Percentiles rank a stretch among this genome's conserved stretches.
Evolutionary conservation across 30 jellyfish, hydroid and myxozoan genomes (phyloP).

Genomic region (Catostylus mosaicus): DNA sequence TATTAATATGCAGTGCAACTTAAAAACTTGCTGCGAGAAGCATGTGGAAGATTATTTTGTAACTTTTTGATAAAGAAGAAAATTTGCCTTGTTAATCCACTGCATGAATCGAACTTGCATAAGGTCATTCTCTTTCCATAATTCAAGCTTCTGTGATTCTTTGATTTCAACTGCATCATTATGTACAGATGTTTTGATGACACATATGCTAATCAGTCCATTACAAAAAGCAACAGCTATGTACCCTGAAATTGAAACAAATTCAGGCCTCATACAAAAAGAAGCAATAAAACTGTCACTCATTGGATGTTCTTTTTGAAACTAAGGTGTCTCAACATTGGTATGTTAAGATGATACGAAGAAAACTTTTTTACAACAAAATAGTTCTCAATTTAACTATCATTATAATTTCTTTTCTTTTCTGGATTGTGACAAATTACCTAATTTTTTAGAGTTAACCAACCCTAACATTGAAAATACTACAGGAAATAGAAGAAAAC

Average conservation of each 20-base stretch:
- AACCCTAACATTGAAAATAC: no score
- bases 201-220: slow-evolving; percentile 35
- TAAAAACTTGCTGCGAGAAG: background rate
- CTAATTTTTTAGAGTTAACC: no score
- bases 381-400: no score
- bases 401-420: no score
- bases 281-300: background rate
- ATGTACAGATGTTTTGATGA: background rate
- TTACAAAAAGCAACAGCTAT: slow-evolving; percentile 48
- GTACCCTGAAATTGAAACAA: slow-evolving; percentile 17
- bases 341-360: no score
- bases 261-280: background rate
- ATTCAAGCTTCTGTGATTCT: slow-evolving; percentile 40
- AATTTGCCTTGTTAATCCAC: slow-evolving; percentile 31
- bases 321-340: no score
- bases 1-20: no score
- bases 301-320: no score
- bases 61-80: background rate
- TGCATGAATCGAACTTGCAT: slow-evolving; percentile 43
- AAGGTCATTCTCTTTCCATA: slow-evolving; percentile 58
- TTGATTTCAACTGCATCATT: background rate
- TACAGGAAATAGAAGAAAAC: no score
- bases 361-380: no score
- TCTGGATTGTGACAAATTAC: no score
- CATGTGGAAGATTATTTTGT: background rate